Conservation (phyloP, 2,113 vertebrate species). For the Protobothrops flavoviridis region DNA sequence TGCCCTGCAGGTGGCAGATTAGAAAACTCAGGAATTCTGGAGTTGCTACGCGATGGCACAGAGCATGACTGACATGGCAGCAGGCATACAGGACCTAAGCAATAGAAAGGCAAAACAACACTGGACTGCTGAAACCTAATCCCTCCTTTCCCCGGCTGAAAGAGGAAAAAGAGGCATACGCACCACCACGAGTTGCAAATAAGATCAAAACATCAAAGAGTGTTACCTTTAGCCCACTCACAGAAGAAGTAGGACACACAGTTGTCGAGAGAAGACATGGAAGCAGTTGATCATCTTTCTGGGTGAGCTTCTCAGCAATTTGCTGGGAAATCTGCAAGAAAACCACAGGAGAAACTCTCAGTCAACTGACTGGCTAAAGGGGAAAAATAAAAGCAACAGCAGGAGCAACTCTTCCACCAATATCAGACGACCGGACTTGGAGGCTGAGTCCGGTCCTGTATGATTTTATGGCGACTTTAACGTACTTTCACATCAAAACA, state of each 20-base stretch:
- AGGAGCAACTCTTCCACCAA: not conserved
- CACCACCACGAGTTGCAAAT: not conserved
- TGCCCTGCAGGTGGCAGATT: constrained; percentile 49
- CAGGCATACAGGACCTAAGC: constrained; percentile 71
- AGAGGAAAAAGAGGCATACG: not conserved
- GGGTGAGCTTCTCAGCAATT: constrained; percentile 62
- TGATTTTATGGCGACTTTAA: not conserved
- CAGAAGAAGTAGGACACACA: constrained; percentile 52
- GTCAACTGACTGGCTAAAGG: not conserved
- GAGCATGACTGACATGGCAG: constrained; percentile 58
- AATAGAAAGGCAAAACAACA: not conserved
- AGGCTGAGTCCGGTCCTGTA: not conserved
- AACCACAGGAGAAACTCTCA: not conserved
- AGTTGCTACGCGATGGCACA: constrained; percentile 64
- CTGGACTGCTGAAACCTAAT: not conserved
- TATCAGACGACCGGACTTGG: not conserved
- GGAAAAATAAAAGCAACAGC: not conserved
- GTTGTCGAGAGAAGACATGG: constrained; percentile 59
- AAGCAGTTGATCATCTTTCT: constrained; percentile 52
- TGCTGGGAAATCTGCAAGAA: constrained; percentile 56
- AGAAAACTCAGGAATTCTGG: constrained; percentile 54
- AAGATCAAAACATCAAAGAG: not conserved
- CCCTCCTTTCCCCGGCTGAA: not conserved
- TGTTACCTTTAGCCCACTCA: constrained; percentile 72
- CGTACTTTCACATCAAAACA: not conserved